phyloP scores from a whole-genome alignment of 2,797 vertebrate genomes.

The Lepus oiostolus region DNA sequence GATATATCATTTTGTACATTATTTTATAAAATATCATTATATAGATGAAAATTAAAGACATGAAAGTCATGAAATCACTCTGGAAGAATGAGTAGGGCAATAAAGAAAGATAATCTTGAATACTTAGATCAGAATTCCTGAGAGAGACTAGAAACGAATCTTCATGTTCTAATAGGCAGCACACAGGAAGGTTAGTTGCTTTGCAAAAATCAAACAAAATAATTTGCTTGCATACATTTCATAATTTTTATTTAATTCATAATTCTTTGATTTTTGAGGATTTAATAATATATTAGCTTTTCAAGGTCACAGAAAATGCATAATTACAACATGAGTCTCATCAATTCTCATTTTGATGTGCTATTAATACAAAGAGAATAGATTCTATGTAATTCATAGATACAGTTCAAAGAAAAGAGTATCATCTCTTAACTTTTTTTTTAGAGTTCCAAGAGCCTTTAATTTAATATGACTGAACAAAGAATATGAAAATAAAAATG shows the following conservation, averaged over 20 bases:
- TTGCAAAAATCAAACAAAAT: background rate
- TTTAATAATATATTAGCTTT: too few species aligned
- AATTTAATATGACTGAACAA: background rate
- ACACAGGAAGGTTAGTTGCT: background rate
- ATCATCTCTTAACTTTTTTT: too few species aligned
- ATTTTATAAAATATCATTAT: constrained; percentile 6
- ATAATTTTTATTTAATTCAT: background rate
- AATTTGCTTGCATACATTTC: background rate
- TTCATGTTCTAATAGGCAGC: background rate
- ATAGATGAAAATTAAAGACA: background rate
- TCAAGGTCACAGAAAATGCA: too few species aligned
- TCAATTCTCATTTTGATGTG: too few species aligned
- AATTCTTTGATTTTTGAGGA: too few species aligned
- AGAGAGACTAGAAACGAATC: background rate
- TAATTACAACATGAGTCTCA: too few species aligned
- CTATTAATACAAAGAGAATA: too few species aligned
- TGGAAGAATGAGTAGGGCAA: background rate
- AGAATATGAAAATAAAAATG: background rate
- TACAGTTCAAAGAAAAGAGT: too few species aligned
- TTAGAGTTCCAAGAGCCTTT: background rate
- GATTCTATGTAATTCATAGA: too few species aligned
- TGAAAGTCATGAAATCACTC: background rate
- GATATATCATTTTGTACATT: background rate
- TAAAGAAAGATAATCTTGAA: background rate
- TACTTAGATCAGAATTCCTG: background rate